phyloP scores from a whole-genome alignment of 2,888 invertebrate species.

The Aradus depressus region DNA sequence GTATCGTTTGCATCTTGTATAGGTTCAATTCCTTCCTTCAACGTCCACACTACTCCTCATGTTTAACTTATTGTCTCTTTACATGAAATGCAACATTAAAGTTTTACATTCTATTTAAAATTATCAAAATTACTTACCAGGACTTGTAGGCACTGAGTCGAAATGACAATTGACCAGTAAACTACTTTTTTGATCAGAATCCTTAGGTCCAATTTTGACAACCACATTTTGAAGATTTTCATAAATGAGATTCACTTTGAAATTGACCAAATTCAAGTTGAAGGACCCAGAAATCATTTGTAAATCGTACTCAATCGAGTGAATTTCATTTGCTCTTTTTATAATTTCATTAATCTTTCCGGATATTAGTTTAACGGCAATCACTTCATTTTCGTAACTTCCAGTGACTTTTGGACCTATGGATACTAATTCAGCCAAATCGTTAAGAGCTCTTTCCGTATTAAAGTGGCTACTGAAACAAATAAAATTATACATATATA shows the following conservation, averaged over 20 bases:
- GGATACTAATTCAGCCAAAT: constrained; percentile 49
- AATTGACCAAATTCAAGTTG: constrained; percentile 60
- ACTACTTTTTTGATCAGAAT: constrained; percentile 45
- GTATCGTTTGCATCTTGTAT: no score
- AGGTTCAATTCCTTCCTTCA: no score
- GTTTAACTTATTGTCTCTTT: no score
- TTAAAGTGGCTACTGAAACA: constrained; percentile 40
- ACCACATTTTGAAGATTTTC: constrained; percentile 69
- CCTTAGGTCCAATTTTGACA: constrained; percentile 52
- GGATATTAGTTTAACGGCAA: constrained; percentile 50
- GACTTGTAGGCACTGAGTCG: constrained; percentile 77
- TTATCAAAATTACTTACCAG: constrained; percentile 46
- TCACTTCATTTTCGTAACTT: constrained; percentile 68
- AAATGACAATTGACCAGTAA: constrained; percentile 84
- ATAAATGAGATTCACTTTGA: constrained; percentile 66
- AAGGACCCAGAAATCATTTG: constrained; percentile 57
- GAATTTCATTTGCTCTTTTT: constrained; percentile 42
- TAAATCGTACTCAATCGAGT: constrained; percentile 51
- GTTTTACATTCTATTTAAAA: no score
- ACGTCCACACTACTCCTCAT: no score
- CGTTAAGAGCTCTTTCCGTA: constrained; percentile 53
- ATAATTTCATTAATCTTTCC: constrained; percentile 44
- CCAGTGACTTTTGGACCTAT: constrained; percentile 62
- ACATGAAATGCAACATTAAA: neutral
- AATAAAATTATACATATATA: no score